These are phyloP conservation scores for Poeciliopsis paucimaculata DNA, from an alignment of 2,797 vertebrate species.

Conservation along the genomic window DNA sequence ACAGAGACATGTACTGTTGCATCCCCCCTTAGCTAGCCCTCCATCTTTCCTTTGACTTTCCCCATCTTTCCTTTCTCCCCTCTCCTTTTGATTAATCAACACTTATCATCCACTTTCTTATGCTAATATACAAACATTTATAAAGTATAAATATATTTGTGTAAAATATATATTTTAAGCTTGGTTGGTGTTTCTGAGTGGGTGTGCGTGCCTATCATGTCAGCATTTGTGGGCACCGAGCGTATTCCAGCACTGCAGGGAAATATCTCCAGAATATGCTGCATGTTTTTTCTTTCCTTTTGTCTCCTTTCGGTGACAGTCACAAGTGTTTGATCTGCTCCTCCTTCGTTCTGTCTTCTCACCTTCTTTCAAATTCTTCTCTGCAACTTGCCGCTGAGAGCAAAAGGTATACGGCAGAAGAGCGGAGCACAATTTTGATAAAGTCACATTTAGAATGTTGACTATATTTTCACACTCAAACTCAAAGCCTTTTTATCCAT, in stretches of 20 bases:
- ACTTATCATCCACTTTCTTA: slow-evolving; percentile 39
- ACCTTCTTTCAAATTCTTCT: slow-evolving; percentile 66
- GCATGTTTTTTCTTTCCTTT: slow-evolving; percentile 49
- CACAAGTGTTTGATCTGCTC: slow-evolving; percentile 75
- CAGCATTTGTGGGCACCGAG: slow-evolving; percentile 62
- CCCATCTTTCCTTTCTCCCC: background rate
- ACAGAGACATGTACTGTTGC: slow-evolving; percentile 63
- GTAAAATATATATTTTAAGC: slow-evolving; percentile 54
- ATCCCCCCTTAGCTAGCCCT: slow-evolving; percentile 49
- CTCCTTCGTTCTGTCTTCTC: slow-evolving; percentile 57
- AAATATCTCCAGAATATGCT: slow-evolving; percentile 77
- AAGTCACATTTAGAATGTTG: slow-evolving; percentile 29
- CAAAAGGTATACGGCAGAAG: slow-evolving; percentile 20
- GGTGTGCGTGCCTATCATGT: slow-evolving; percentile 33
- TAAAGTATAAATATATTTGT: background rate
- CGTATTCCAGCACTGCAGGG: slow-evolving; percentile 55
- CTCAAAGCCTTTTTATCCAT: background rate
- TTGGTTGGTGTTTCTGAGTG: slow-evolving; percentile 48
- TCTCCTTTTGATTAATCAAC: background rate
- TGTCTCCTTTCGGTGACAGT: slow-evolving; percentile 75
- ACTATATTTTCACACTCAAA: slow-evolving; percentile 2
- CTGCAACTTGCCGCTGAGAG: slow-evolving; percentile 42
- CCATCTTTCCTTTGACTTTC: slow-evolving; percentile 35
- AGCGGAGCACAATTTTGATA: slow-evolving; percentile 32
- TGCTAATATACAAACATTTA: slow-evolving; percentile 33